Evolutionary conservation across 2,888 invertebrate species (phyloP).

Genomic region (Priocnemis perturbator): DNA sequence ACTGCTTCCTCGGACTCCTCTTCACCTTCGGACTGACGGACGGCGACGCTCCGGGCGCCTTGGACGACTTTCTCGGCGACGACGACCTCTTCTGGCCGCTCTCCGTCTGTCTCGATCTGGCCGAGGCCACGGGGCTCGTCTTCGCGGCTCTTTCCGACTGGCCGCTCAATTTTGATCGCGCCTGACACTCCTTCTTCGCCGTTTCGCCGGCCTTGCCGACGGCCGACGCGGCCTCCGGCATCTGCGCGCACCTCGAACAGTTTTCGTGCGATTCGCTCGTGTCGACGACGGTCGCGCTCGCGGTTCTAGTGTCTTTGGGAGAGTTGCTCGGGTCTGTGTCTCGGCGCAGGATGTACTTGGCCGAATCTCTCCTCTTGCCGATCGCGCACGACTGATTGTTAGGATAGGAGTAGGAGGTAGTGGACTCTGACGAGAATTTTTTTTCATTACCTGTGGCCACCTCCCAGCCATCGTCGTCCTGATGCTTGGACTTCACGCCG

Average conservation of each 20-base stretch:
- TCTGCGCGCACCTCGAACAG: not conserved
- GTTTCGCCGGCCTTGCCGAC: not conserved
- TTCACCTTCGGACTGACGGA: not conserved
- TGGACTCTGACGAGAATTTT: slow-evolving; percentile 32
- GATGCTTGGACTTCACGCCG: slow-evolving; percentile 33
- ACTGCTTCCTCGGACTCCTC: not conserved
- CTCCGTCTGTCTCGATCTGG: not conserved
- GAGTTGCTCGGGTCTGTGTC: not conserved
- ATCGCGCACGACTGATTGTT: slow-evolving; percentile 26
- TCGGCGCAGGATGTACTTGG: slow-evolving; percentile 40
- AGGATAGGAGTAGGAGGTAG: slow-evolving; percentile 24
- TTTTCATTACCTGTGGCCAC: slow-evolving; percentile 65
- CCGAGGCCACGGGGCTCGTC: not conserved
- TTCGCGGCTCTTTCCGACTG: not conserved
- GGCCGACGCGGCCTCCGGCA: not conserved
- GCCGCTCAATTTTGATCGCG: not conserved
- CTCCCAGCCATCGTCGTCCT: slow-evolving; percentile 63
- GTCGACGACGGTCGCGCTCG: too few relatives aligned
- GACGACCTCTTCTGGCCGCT: not conserved
- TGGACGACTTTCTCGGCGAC: not conserved
- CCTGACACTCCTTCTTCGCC: not conserved
- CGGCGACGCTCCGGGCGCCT: not conserved
- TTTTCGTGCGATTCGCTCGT: not conserved
- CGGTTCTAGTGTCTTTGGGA: not conserved
- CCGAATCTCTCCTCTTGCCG: slow-evolving; percentile 21